phyloP scores from a whole-genome alignment of 2,797 vertebrate species.

The Hirundo rustica region DNA sequence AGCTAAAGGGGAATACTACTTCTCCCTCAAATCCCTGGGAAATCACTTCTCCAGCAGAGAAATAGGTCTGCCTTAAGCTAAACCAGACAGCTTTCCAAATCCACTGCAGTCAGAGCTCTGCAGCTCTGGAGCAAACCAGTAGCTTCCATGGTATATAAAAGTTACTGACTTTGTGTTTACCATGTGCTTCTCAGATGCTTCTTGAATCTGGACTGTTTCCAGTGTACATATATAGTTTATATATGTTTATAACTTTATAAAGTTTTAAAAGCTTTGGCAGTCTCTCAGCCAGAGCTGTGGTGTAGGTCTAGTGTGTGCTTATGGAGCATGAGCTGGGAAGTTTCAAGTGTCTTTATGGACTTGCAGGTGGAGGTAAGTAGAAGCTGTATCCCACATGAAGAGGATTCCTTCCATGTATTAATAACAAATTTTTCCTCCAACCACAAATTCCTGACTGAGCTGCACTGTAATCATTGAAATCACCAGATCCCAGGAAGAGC shows the following conservation, averaged over 20 bases:
- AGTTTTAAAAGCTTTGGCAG: slow-evolving; percentile 44
- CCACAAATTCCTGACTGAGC: not conserved
- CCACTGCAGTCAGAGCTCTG: not conserved
- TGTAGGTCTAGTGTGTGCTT: not conserved
- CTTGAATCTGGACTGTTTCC: slow-evolving; percentile 7
- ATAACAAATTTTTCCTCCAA: not conserved
- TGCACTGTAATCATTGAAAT: not conserved
- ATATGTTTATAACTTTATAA: slow-evolving; percentile 31
- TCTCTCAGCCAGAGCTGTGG: not conserved
- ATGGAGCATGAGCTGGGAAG: not conserved
- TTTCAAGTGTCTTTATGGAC: not conserved
- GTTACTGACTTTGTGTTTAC: not conserved
- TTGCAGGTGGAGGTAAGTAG: not conserved
- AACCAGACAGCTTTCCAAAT: not conserved
- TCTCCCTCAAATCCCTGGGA: not conserved
- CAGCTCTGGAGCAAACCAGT: not conserved
- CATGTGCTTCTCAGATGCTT: not conserved
- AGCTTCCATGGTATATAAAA: not conserved
- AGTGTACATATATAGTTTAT: not conserved
- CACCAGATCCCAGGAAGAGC: not conserved
- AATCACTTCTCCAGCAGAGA: slow-evolving; percentile 1
- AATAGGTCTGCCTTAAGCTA: not conserved
- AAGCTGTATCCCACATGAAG: not conserved
- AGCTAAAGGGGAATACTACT: not conserved
- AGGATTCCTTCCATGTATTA: not conserved